phyloP scores from a whole-genome alignment of 1,140 invertebrate species.

The Bombus fervidus region DNA sequence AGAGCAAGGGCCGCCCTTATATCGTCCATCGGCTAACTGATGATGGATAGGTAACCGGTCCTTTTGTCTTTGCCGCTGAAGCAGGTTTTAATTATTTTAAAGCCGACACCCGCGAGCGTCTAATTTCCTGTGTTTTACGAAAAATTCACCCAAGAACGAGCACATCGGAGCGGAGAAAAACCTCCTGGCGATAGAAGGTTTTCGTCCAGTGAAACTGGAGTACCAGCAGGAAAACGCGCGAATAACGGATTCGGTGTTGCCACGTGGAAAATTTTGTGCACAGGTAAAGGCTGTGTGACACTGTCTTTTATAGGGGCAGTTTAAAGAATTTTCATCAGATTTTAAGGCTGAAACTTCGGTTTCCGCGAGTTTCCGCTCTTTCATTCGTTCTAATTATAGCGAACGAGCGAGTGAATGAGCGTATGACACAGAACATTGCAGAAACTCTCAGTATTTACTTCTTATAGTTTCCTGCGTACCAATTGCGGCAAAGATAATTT shows the following conservation, averaged over 20 bases:
- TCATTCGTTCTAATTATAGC: neutral
- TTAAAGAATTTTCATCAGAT: neutral
- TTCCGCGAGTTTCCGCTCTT: neutral
- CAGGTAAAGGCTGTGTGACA: neutral
- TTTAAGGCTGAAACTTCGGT: neutral
- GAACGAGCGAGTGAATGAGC: neutral
- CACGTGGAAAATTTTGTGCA: neutral
- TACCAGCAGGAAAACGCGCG: neutral
- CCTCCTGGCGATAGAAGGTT: neutral
- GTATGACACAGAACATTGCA: neutral
- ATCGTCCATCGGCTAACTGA: constrained; percentile 53
- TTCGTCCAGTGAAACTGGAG: neutral
- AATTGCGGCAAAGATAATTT: too few species aligned
- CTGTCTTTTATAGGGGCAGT: neutral
- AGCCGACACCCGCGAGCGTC: constrained; percentile 75
- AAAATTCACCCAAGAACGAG: neutral
- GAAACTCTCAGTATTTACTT: neutral
- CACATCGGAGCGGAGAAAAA: too few species aligned
- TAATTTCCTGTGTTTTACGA: constrained; percentile 72
- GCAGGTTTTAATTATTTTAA: constrained; percentile 82
- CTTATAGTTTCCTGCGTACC: too few species aligned
- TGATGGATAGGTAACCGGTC: constrained; percentile 72
- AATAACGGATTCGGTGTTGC: neutral
- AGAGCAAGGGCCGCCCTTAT: constrained; percentile 61
- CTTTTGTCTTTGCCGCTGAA: constrained; percentile 77